Base-by-base conservation (phyloP, 1,140 invertebrate species). In the Phortica variegata region DNA sequence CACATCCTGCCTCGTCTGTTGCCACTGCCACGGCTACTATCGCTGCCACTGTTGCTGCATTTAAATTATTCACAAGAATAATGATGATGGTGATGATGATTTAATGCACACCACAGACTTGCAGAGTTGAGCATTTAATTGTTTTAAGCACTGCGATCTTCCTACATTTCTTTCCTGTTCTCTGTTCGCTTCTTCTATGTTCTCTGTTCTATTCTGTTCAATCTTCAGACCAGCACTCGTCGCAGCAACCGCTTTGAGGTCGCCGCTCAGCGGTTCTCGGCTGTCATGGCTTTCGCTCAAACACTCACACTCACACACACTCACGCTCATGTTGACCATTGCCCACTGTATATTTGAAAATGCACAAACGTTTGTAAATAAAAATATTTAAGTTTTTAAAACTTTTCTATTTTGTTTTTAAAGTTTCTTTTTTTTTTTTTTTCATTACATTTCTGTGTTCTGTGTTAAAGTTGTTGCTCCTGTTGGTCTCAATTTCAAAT, bases 21-120 rank as follows among this genome's bases (percentile, higher is more conserved):
- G n/a, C n/a, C 33, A 32, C 32, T 10, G 54, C 36, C 17, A 23
- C 36, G 17, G 21, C 46, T 53, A 51, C 48, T 55, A 49, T 56
- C 62, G 63, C 62, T 68, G 56, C 60, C 57, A 56, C 48, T 60
- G 60, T 57, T 44, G 63, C 63, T 69, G 65, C 65, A 68, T 68
- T 65, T 68, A 68, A 68, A 68, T 68, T 69, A 66, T 66, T 66
- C 61, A 49, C 54, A 54, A n/a, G 45, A 37, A 50, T 61, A 43
- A 53, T 56, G 53, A 54, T 50, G 17, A 36, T 47, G 49, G 49
- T 59, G 44, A 47, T 69, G 63, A 68, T 68, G 65, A 68, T 68
- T 68, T 68, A 68, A 68, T 69, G 65, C 65, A 57, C 60, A 58
- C 65, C 65, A 60, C 63, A 68, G 63, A 68, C 63, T 68, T 69